Evolutionary conservation across 2,797 vertebrate genomes (phyloP).

Genomic region (Sphenopsis melanotis): DNA sequence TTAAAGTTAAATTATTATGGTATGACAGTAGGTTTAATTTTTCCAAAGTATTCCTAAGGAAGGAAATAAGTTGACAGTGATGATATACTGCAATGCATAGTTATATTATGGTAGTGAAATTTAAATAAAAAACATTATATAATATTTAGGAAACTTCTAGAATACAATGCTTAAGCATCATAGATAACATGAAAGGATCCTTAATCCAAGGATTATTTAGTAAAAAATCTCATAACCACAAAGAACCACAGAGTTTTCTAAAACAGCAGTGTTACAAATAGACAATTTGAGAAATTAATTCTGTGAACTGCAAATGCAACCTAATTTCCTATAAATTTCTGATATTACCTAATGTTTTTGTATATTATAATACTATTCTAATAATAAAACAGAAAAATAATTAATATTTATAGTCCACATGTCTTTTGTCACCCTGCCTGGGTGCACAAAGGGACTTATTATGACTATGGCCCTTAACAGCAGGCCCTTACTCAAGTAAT

Average conservation of each 20-base stretch:
- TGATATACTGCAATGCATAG: neutral
- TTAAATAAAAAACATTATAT: neutral
- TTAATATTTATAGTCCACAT: neutral
- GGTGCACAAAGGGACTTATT: rapidly evolving
- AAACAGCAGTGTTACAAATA: neutral
- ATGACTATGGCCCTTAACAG: rapidly evolving
- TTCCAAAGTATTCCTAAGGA: neutral
- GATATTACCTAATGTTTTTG: neutral
- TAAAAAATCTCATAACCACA: neutral
- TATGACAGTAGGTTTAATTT: neutral
- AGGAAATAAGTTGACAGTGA: neutral
- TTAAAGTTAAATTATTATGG: neutral
- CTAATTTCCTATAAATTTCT: neutral
- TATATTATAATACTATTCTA: neutral
- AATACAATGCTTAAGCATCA: neutral
- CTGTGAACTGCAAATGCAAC: neutral
- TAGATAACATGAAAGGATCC: neutral
- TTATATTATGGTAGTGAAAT: neutral
- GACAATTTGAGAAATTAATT: neutral
- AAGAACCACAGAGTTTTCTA: neutral
- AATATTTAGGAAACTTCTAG: neutral
- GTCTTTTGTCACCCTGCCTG: neutral
- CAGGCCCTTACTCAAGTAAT: neutral
- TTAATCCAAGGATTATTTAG: neutral
- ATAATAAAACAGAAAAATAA: neutral